A percentile compares a stretch with the other conserved stretches of the same genome.
These are phyloP conservation scores for Piprites chloris DNA, from an alignment of 2,113 vertebrate species.

Conservation along the genomic window DNA sequence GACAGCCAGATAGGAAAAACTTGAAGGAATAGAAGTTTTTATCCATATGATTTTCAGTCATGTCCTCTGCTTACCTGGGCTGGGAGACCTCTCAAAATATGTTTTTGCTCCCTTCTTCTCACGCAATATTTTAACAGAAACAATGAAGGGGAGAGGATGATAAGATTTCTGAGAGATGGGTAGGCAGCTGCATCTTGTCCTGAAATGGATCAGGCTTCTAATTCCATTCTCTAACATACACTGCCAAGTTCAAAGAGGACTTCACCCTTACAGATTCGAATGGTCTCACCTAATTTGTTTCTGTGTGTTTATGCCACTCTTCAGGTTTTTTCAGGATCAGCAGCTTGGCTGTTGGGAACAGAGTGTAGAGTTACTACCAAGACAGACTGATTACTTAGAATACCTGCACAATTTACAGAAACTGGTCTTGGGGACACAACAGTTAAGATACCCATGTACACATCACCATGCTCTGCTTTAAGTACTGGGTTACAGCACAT, in stretches of 20 bases:
- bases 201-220: neutral
- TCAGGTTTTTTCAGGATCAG: neutral
- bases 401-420: neutral
- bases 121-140: neutral
- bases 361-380: neutral
- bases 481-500: neutral
- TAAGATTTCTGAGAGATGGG: neutral
- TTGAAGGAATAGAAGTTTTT: neutral
- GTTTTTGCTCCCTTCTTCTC: neutral
- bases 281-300: neutral
- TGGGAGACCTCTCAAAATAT: neutral
- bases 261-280: neutral
- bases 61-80: neutral
- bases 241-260: neutral
- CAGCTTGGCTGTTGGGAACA: neutral
- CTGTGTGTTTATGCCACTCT: neutral
- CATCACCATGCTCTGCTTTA: neutral
- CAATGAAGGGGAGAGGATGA: neutral
- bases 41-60: neutral
- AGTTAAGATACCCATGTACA: neutral
- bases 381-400: neutral
- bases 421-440: neutral
- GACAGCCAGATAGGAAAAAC: neutral
- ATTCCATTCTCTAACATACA: neutral
- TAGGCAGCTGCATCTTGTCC: neutral